Evolutionary conservation across 2,113 vertebrate genomes (phyloP).

Genomic region (Delphinus delphis): DNA sequence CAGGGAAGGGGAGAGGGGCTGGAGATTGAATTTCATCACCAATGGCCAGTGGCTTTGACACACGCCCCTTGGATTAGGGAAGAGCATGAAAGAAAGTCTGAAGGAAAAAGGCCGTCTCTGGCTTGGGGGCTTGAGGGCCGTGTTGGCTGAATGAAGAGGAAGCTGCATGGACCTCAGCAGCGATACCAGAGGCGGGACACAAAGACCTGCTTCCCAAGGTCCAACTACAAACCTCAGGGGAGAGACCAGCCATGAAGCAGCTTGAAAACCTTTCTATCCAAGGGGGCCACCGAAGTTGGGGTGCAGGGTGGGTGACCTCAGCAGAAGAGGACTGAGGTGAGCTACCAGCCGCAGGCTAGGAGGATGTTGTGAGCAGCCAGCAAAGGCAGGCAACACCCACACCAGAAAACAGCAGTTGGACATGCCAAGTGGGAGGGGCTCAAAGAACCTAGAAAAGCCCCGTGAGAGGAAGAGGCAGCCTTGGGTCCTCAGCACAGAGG

Average conservation of each 20-base stretch:
- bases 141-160: not conserved
- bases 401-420: not conserved
- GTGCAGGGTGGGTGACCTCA: not conserved
- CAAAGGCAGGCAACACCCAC: not conserved
- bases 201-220: not conserved
- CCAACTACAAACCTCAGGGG: not conserved
- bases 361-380: not conserved
- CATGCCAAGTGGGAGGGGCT: not conserved
- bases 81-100: not conserved
- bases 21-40: not conserved
- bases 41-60: not conserved
- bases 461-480: not conserved
- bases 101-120: not conserved
- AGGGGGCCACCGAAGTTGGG: not conserved
- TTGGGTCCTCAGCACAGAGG: not conserved
- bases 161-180: not conserved
- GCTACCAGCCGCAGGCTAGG: not conserved
- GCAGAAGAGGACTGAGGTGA: not conserved
- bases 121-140: too few relatives aligned
- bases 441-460: not conserved
- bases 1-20: not conserved
- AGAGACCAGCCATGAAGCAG: not conserved
- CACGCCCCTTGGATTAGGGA: not conserved
- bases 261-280: not conserved
- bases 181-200: not conserved